Base-by-base conservation (phyloP, 2,797 vertebrate genomes). In the Eupleurogrammus muticus region DNA sequence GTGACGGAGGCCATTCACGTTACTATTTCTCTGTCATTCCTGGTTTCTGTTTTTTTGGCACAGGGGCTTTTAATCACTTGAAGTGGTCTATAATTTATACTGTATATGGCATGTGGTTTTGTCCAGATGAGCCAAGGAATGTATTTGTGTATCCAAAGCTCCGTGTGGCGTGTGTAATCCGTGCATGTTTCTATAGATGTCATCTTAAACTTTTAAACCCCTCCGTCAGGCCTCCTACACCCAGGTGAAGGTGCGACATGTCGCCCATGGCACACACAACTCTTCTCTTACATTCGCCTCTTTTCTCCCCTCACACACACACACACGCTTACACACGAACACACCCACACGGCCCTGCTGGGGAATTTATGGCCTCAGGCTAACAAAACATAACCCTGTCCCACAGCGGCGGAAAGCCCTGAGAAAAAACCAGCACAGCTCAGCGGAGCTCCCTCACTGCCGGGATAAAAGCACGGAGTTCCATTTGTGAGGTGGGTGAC, bases 331-430 rank as follows among this genome's bases (percentile, higher is more conserved):
- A 66, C 73, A 80, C 72, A 83, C 64, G 82, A 71, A 85, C 80
- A 83, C 64, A 76, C 82, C 54, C 86, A 80, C 83, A 47, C 68
- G 9, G 78, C 83, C 77, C 84, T 86, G 83, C 82, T 89, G 84
- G 90, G 92, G 90, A 94, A 95, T 94, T 88, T 77, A 75, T 80
- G 85, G 90, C 93, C 91, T 88, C 86, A 75, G 89, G 91, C 88
- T 89, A 92, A 86, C 84, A 87, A 87, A 93, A 92, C 87, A 93
- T 77, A 82, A 84, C 64, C 66, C 53, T 40, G 53, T 80, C 56
- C 75, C 74, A 68, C 83, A 73, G 76, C 68, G 52, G 61, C 44
- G 38, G 59, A 77, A 69, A 73, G 64, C 70, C 80, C 52, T 34
- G 76, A 82, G 81, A 86, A 75, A n/a, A 71, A 71, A 72, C 48